These are phyloP conservation scores for Platygyra sinensis DNA, from an alignment of 64 coral and sea anemone genomes.

Conservation along the genomic window DNA sequence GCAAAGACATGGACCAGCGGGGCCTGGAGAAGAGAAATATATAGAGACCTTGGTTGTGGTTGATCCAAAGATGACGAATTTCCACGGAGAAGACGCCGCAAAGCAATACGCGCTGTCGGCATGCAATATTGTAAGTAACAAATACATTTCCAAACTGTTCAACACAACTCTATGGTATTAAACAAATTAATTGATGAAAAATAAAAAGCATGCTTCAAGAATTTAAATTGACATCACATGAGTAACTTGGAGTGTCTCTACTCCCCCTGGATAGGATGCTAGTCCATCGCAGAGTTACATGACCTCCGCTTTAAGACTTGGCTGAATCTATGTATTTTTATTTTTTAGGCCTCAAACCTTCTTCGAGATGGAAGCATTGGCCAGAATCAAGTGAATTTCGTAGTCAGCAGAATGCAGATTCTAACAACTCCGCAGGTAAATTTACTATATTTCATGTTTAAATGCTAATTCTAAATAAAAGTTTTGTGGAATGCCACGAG, in stretches of 20 bases:
- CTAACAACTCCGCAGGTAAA: conserved; percentile 91
- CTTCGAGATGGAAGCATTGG: conserved; percentile 86
- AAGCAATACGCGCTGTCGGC: conserved; percentile 94
- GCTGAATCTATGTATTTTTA: not conserved
- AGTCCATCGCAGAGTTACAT: no score
- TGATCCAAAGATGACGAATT: conserved; percentile 97
- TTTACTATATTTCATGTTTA: not conserved
- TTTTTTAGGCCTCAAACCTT: conserved; percentile 76
- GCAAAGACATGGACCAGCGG: conserved; percentile 58
- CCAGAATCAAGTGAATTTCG: conserved; percentile 87
- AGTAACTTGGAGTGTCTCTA: no score
- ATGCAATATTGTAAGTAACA: conserved; percentile 92
- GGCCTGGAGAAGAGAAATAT: conserved; percentile 81
- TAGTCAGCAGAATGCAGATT: conserved; percentile 97
- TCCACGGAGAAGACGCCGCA: conserved; percentile 93
- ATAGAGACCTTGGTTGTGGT: conserved; percentile 94
- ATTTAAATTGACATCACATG: no score
- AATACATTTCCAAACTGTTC: not conserved
- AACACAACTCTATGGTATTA: no score
- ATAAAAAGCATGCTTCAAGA: no score
- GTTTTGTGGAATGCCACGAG: no score
- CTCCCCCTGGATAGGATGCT: no score
- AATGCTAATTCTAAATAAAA: no score
- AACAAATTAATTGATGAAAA: no score
- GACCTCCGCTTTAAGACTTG: no score